Evolutionary conservation across 2,888 invertebrate species (phyloP).

Genomic region (Pyrrhia umbra): DNA sequence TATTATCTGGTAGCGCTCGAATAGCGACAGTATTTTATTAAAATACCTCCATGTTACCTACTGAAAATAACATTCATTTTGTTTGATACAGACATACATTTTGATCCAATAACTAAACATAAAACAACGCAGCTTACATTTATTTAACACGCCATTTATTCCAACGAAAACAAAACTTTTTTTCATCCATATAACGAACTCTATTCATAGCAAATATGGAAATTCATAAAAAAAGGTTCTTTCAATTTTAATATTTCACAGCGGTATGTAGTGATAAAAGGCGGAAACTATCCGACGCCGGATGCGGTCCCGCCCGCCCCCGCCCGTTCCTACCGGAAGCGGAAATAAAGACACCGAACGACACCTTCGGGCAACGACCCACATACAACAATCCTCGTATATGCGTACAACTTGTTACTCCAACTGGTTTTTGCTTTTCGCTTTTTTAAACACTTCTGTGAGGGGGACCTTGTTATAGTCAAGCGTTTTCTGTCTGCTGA

Average conservation of each 20-base stretch:
- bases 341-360: slow-evolving; percentile 64
- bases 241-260: slow-evolving; percentile 38
- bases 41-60: neutral
- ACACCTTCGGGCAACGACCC: slow-evolving; percentile 64
- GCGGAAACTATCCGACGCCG: slow-evolving; percentile 64
- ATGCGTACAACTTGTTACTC: slow-evolving; percentile 46
- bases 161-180: slow-evolving; percentile 7
- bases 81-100: neutral
- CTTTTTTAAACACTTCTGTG: slow-evolving; percentile 8
- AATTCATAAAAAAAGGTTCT: slow-evolving; percentile 23
- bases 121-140: slow-evolving; percentile 9
- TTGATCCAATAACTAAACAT: slow-evolving; percentile 2
- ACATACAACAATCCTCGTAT: slow-evolving; percentile 36
- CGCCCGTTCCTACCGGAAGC: slow-evolving; percentile 58
- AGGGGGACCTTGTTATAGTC: neutral
- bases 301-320: slow-evolving; percentile 50
- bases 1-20: neutral
- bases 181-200: slow-evolving; percentile 4
- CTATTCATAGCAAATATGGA: slow-evolving; percentile 18
- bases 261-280: slow-evolving; percentile 56
- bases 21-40: slow-evolving; percentile 3
- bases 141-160: slow-evolving; percentile 14
- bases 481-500: neutral
- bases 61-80: slow-evolving; percentile 4
- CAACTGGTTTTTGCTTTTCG: slow-evolving; percentile 14